phyloP scores from a whole-genome alignment of 2,888 invertebrate species.

The Phyllotreta cruciferae region DNA sequence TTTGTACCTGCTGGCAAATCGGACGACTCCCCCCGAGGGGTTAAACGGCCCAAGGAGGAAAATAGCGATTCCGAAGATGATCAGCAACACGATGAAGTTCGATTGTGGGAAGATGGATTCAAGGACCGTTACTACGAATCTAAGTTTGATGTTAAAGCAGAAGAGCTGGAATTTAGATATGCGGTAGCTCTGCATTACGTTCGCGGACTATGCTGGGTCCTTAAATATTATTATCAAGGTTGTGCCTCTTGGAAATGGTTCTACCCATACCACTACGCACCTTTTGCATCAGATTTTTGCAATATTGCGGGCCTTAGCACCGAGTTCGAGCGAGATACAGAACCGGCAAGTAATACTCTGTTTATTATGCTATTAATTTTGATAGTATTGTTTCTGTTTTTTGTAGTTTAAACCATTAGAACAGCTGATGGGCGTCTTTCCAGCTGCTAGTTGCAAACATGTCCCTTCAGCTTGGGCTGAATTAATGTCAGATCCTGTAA shows the following conservation, averaged over 20 bases:
- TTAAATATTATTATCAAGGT: constrained; percentile 98
- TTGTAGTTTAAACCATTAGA: constrained; percentile 93
- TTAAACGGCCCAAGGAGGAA: constrained; percentile 62
- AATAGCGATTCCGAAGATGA: constrained; percentile 69
- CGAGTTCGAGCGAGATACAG: constrained; percentile 85
- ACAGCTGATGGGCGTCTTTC: constrained; percentile 99
- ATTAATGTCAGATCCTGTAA: constrained; percentile 91
- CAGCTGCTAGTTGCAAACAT: constrained; percentile 94
- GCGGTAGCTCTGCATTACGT: constrained; percentile 95
- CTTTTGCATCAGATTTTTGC: constrained; percentile 98
- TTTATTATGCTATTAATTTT: background rate
- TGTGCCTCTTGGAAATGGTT: constrained; percentile 99
- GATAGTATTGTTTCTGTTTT: constrained; percentile 25
- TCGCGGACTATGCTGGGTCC: constrained; percentile 96
- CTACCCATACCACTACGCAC: constrained; percentile 99
- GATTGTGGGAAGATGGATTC: constrained; percentile 96
- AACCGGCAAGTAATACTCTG: constrained; percentile 70
- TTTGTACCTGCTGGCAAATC: constrained; percentile 57
- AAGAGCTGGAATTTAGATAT: constrained; percentile 82
- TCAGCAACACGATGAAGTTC: constrained; percentile 85
- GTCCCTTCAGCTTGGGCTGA: constrained; percentile 92
- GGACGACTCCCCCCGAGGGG: constrained; percentile 53
- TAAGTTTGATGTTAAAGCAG: constrained; percentile 82
- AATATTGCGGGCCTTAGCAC: constrained; percentile 87
- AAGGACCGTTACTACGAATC: constrained; percentile 98